These are phyloP conservation scores for Phalacrocorax pelagicus DNA, from an alignment of 2,113 vertebrate species.

Conservation along the genomic window DNA sequence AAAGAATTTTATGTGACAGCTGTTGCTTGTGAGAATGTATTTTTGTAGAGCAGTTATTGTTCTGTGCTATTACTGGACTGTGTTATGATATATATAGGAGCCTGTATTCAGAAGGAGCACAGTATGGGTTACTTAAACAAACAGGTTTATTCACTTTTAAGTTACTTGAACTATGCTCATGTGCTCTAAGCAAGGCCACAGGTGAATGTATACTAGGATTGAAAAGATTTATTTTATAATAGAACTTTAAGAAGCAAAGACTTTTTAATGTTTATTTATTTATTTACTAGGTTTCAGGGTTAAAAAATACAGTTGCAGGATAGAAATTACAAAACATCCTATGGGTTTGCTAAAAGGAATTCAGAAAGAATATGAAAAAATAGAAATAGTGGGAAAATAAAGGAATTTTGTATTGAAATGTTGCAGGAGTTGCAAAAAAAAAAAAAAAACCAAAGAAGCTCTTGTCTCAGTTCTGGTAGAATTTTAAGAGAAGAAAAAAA, in stretches of 20 bases:
- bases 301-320: background rate
- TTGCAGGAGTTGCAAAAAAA: background rate
- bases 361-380: background rate
- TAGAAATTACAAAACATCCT: background rate
- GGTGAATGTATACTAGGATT: background rate
- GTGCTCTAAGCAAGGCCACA: background rate
- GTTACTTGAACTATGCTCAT: background rate
- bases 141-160: background rate
- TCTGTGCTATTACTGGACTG: background rate
- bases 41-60: background rate
- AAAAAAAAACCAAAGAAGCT: background rate
- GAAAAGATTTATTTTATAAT: background rate
- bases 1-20: slow-evolving; percentile 37
- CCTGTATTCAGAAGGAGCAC: background rate
- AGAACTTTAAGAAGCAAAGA: background rate
- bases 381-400: background rate
- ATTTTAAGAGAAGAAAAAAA: background rate
- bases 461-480: background rate
- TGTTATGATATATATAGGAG: background rate
- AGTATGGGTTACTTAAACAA: background rate
- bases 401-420: background rate
- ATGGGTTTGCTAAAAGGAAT: background rate
- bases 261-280: background rate
- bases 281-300: background rate
- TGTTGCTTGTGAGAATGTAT: background rate